Evolutionary conservation across 2,888 invertebrate genomes (phyloP).

Genomic region (Morpho achilles): DNA sequence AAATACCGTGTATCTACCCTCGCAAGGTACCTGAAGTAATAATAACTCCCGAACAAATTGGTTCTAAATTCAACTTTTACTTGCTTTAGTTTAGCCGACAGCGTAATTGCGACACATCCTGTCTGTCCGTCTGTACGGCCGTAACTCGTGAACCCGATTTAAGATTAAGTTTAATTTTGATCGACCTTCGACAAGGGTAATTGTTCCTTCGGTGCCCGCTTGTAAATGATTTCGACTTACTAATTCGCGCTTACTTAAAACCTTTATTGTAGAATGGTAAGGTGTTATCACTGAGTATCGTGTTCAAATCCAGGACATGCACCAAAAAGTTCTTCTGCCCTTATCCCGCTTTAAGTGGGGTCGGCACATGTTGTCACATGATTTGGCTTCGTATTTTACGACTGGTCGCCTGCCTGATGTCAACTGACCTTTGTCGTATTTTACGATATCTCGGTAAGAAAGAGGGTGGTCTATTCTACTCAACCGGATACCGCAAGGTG

Average conservation of each 20-base stretch:
- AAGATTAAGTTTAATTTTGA: conserved; percentile 36
- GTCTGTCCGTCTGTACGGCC: conserved; percentile 46
- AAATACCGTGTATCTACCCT: not conserved
- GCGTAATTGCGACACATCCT: conserved; percentile 65
- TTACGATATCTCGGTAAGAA: too few species aligned
- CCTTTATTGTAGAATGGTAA: too few species aligned
- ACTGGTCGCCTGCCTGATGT: too few species aligned
- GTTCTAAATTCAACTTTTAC: conserved; percentile 47
- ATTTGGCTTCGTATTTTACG: too few species aligned
- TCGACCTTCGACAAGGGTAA: conserved; percentile 48
- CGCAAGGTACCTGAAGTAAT: conserved; percentile 8
- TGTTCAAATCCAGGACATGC: too few species aligned
- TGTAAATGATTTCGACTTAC: conserved; percentile 27
- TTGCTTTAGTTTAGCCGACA: conserved; percentile 54
- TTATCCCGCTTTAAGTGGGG: too few species aligned
- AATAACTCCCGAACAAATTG: conserved; percentile 26
- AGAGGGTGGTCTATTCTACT: too few species aligned
- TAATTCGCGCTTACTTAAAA: conserved; percentile 32
- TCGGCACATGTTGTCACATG: too few species aligned
- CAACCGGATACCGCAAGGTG: too few species aligned
- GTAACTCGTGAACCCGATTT: conserved; percentile 39
- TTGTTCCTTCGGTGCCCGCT: conserved; percentile 38
- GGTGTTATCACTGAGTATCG: too few species aligned
- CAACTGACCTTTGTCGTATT: too few species aligned
- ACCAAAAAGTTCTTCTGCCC: too few species aligned